Evolutionary conservation across 2,888 invertebrate species (phyloP).

Genomic region (Nomada ruficornis): DNA sequence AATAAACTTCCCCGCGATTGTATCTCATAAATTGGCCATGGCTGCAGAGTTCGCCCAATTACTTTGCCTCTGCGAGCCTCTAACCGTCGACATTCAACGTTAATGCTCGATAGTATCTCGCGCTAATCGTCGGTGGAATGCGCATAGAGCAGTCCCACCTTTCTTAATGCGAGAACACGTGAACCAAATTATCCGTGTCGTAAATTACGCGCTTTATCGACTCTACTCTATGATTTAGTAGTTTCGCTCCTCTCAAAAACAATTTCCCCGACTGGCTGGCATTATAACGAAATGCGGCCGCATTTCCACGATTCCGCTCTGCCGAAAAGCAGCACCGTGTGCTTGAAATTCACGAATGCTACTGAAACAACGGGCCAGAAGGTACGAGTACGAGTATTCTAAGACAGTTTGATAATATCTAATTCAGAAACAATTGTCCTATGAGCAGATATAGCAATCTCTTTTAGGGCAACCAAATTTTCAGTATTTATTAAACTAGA

Average conservation of each 20-base stretch:
- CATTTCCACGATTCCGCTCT: background rate
- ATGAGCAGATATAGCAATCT: too few species aligned
- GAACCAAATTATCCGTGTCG: slow-evolving; percentile 2
- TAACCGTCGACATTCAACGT: slow-evolving; percentile 42
- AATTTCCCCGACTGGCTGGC: background rate
- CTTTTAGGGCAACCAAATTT: too few species aligned
- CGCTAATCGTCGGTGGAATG: slow-evolving; percentile 36
- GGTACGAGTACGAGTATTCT: background rate
- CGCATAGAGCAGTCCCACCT: slow-evolving; percentile 17
- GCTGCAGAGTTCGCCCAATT: slow-evolving; percentile 31
- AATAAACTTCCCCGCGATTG: slow-evolving; percentile 51
- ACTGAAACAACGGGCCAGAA: background rate
- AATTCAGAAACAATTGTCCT: too few species aligned
- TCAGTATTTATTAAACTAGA: too few species aligned
- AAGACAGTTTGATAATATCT: background rate
- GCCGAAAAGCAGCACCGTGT: background rate
- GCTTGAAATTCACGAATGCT: slow-evolving; percentile 8
- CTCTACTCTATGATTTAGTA: background rate
- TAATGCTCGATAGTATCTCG: slow-evolving; percentile 43
- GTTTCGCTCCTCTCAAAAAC: background rate
- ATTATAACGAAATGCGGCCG: background rate
- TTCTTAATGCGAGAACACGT: slow-evolving; percentile 19
- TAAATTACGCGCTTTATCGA: slow-evolving; percentile 15
- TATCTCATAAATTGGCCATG: slow-evolving; percentile 48
- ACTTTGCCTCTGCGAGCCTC: slow-evolving; percentile 21